A percentile compares a stretch with the other conserved stretches of the same genome.
These are phyloP conservation scores for Xerus rutilus DNA, from an alignment of 2,797 vertebrate species.

Conservation along the genomic window DNA sequence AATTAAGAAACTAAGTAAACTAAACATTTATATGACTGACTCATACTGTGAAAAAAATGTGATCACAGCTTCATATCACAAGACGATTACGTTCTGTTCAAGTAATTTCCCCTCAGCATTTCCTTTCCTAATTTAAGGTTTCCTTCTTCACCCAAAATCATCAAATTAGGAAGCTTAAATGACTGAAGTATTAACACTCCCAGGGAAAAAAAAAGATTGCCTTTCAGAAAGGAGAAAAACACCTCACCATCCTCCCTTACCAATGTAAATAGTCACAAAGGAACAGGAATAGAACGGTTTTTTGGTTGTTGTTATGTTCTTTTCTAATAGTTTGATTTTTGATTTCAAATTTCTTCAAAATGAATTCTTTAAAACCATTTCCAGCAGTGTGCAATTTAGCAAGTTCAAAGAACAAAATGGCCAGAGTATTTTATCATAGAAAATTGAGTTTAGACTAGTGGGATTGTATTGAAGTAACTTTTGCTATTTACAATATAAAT, in stretches of 20 bases:
- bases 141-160: constrained; percentile 83
- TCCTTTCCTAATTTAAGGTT: constrained; percentile 81
- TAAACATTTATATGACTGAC: constrained; percentile 80
- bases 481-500: constrained; percentile 64
- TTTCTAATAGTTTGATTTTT: constrained; percentile 47
- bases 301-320: neutral
- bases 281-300: constrained; percentile 24
- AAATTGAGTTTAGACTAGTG: constrained; percentile 44
- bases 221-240: constrained; percentile 60
- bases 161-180: constrained; percentile 82
- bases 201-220: constrained; percentile 77
- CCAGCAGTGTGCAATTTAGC: constrained; percentile 48
- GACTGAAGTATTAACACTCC: constrained; percentile 81
- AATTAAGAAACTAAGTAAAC: constrained; percentile 85
- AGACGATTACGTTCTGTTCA: constrained; percentile 82
- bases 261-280: constrained; percentile 62
- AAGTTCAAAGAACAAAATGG: constrained; percentile 67
- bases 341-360: constrained; percentile 69
- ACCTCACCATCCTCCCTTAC: constrained; percentile 53
- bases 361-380: constrained; percentile 76
- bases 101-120: constrained; percentile 84
- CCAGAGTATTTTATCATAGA: constrained; percentile 50
- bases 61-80: constrained; percentile 84
- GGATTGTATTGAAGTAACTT: constrained; percentile 61
- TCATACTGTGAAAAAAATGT: constrained; percentile 85